These are phyloP conservation scores for Ditylenchus dipsaci DNA, from an alignment of 1,140 invertebrate genomes.

Conservation along the genomic window DNA sequence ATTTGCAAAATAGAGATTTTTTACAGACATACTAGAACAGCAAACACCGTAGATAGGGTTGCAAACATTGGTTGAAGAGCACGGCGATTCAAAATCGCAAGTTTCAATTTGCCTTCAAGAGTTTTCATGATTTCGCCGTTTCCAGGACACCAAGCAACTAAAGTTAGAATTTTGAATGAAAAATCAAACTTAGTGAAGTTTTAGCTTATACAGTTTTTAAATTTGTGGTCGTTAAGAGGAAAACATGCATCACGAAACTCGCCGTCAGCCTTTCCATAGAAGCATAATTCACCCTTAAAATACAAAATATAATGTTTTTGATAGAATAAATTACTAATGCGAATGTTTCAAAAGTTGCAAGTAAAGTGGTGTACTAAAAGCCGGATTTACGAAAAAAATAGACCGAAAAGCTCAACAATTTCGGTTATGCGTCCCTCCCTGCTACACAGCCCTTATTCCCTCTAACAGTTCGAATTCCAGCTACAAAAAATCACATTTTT, in stretches of 20 bases:
- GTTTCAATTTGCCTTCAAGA: slow-evolving; percentile 2
- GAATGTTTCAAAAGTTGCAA: neutral
- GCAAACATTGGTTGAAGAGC: slow-evolving; percentile 21
- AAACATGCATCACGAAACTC: slow-evolving; percentile 26
- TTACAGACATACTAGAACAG: slow-evolving; percentile 16
- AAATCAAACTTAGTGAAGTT: slow-evolving; percentile 5
- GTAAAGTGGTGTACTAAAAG: neutral
- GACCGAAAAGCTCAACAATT: too few species aligned
- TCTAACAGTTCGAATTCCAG: too few species aligned
- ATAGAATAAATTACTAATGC: neutral
- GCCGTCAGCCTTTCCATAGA: slow-evolving; percentile 15
- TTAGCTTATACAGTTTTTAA: neutral
- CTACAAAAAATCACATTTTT: too few species aligned
- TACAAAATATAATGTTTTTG: neutral
- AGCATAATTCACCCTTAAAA: slow-evolving; percentile 22
- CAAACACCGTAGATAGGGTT: slow-evolving; percentile 32
- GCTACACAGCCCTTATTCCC: too few species aligned
- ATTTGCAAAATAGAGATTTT: neutral
- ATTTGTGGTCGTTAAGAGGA: slow-evolving; percentile 4
- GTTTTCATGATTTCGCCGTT: slow-evolving; percentile 13
- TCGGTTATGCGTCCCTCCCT: too few species aligned
- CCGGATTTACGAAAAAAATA: too few species aligned
- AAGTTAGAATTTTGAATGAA: neutral
- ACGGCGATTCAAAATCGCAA: slow-evolving; percentile 24
- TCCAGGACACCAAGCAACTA: slow-evolving; percentile 32